phyloP scores from a whole-genome alignment of 2,888 invertebrate species.

The Cotesia congregata region DNA sequence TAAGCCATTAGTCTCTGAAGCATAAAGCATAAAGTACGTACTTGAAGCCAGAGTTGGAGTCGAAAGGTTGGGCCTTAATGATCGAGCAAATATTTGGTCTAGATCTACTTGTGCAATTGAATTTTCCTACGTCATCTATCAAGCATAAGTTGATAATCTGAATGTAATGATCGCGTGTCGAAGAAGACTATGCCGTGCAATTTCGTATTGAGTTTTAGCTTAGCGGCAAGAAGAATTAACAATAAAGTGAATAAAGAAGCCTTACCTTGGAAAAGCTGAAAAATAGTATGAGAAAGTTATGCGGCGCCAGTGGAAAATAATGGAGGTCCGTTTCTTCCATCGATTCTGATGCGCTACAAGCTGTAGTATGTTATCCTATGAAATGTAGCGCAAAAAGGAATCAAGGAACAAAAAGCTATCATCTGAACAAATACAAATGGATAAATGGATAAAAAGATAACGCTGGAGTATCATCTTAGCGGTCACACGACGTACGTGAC shows the following conservation, averaged over 20 bases:
- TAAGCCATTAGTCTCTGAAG: not conserved
- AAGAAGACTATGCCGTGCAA: too few species aligned
- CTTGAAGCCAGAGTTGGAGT: too few species aligned
- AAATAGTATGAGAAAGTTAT: too few species aligned
- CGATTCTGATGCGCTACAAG: too few species aligned
- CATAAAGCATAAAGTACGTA: not conserved
- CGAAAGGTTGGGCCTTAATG: not conserved
- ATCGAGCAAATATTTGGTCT: constrained; percentile 25
- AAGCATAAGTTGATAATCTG: constrained; percentile 3
- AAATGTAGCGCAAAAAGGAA: not conserved
- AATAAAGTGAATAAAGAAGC: too few species aligned
- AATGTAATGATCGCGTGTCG: constrained; percentile 26
- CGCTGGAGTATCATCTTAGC: not conserved
- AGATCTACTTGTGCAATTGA: constrained; percentile 18
- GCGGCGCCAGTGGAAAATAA: too few species aligned
- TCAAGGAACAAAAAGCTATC: not conserved
- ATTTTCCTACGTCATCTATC: not conserved
- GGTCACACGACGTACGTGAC: constrained; percentile 31
- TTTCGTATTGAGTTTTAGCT: too few species aligned
- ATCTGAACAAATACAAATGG: constrained; percentile 1
- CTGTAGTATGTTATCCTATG: too few species aligned
- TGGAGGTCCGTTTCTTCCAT: too few species aligned
- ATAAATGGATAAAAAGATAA: not conserved
- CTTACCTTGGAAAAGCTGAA: too few species aligned
- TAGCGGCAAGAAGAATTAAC: too few species aligned